Conservation (phyloP, 2,888 invertebrate genomes). For the Hirtodrosophila alboralis region DNA sequence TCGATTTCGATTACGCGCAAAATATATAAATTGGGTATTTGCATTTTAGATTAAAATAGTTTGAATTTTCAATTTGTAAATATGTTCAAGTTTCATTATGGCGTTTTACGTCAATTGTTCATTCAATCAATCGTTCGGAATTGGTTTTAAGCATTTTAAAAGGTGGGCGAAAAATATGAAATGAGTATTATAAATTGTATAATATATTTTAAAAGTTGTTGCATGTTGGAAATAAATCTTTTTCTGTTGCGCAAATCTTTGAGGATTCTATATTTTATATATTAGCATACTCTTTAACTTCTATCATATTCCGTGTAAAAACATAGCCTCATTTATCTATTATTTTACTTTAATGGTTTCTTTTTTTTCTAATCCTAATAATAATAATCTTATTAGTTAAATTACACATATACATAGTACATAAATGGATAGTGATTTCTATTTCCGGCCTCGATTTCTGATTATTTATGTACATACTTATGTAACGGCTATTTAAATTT, state of each 20-base stretch:
- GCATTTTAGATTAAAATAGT: constrained; percentile 18
- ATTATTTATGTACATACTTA: no score
- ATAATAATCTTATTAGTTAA: no score
- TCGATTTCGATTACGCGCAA: constrained; percentile 52
- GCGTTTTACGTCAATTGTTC: constrained; percentile 38
- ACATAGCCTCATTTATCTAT: no score
- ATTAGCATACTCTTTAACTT: constrained; percentile 32
- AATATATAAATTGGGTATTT: constrained; percentile 28
- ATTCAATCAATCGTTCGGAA: constrained; percentile 63
- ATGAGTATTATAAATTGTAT: constrained; percentile 65
- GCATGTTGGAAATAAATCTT: constrained; percentile 21
- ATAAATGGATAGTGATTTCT: no score
- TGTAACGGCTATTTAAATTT: no score
- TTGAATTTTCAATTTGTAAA: constrained; percentile 31
- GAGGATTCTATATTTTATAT: constrained; percentile 5
- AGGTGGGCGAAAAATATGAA: constrained; percentile 69
- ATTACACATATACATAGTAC: no score
- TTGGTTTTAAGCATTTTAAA: constrained; percentile 64
- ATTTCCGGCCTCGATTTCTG: no score
- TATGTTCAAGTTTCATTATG: constrained; percentile 30
- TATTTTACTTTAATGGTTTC: no score
- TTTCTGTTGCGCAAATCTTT: constrained; percentile 11
- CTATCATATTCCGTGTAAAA: constrained; percentile 1
- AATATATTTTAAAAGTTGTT: constrained; percentile 50
- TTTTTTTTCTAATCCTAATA: no score